Evolutionary conservation across 2,888 invertebrate genomes (phyloP).

Genomic region (Pollenia angustigena): DNA sequence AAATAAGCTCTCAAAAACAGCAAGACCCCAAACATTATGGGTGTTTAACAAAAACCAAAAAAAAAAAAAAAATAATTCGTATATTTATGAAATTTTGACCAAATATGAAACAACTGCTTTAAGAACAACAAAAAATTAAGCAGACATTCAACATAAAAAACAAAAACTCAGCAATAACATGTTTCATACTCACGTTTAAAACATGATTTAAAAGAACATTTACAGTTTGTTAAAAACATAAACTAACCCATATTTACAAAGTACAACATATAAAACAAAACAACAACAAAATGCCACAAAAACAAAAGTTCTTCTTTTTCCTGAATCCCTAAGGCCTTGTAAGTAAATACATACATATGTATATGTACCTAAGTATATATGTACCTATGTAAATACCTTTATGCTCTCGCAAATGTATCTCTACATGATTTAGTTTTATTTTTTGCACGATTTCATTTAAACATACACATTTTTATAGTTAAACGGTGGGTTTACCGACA

Average conservation of each 20-base stretch:
- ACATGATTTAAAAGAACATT: slow-evolving; percentile 64
- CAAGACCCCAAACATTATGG: slow-evolving; percentile 41
- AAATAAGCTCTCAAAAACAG: slow-evolving; percentile 16
- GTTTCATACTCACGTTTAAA: slow-evolving; percentile 33
- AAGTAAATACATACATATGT: neutral
- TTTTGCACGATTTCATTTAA: slow-evolving; percentile 21
- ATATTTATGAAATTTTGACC: slow-evolving; percentile 6
- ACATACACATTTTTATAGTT: slow-evolving; percentile 65
- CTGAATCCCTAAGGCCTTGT: slow-evolving; percentile 45
- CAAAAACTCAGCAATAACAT: slow-evolving; percentile 50
- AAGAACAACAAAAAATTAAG: slow-evolving; percentile 13
- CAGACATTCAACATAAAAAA: neutral
- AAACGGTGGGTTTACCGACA: slow-evolving; percentile 79
- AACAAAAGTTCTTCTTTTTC: slow-evolving; percentile 52
- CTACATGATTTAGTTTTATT: neutral
- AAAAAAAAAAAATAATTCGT: slow-evolving; percentile 52
- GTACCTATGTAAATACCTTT: neutral
- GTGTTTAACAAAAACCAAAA: neutral
- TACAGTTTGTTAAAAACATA: slow-evolving; percentile 67
- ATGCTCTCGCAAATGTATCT: slow-evolving; percentile 27
- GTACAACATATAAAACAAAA: neutral
- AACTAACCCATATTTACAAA: slow-evolving; percentile 71
- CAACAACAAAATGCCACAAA: slow-evolving; percentile 2
- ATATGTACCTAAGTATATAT: neutral
- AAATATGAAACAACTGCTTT: slow-evolving; percentile 41